These are phyloP conservation scores for Acipenser transmontanus DNA, from an alignment of 2,797 vertebrate genomes.

Conservation along the genomic window DNA sequence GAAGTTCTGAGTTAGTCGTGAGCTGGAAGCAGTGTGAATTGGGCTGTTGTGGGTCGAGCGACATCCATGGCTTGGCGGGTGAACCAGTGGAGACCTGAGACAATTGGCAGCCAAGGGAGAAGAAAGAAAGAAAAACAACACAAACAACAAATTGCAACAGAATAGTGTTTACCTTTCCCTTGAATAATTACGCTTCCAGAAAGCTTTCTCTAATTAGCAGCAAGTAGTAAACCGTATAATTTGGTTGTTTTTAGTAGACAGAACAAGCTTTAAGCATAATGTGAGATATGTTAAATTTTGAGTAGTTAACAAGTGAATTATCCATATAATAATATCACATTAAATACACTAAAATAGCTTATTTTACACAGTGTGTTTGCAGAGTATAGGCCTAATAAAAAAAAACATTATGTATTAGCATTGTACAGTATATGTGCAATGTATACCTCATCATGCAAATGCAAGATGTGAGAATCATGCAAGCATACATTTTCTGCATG, in stretches of 20 bases:
- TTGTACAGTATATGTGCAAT: background rate
- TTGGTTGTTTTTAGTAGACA: background rate
- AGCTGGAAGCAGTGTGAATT: slow-evolving; percentile 93
- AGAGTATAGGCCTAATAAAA: too few species aligned
- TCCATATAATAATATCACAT: too few species aligned
- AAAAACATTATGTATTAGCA: too few species aligned
- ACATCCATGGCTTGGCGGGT: slow-evolving; percentile 82
- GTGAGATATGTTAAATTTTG: background rate
- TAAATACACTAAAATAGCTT: too few species aligned
- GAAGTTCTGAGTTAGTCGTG: slow-evolving; percentile 97
- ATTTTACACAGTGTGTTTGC: too few species aligned
- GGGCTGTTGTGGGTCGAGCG: slow-evolving; percentile 99
- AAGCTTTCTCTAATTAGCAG: slow-evolving; percentile 3
- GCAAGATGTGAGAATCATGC: background rate
- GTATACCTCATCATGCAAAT: background rate
- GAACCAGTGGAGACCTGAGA: slow-evolving; percentile 92
- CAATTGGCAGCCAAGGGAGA: slow-evolving; percentile 57
- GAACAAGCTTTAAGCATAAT: background rate
- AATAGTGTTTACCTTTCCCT: slow-evolving; percentile 11
- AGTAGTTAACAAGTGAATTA: too few species aligned
- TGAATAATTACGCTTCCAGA: slow-evolving; percentile 2
- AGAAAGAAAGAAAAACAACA: slow-evolving; percentile 66
- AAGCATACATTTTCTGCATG: background rate
- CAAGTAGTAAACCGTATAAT: background rate
- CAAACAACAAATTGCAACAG: slow-evolving; percentile 74